phyloP scores from a whole-genome alignment of 2,113 vertebrate genomes.

The Erpornis zantholeuca region DNA sequence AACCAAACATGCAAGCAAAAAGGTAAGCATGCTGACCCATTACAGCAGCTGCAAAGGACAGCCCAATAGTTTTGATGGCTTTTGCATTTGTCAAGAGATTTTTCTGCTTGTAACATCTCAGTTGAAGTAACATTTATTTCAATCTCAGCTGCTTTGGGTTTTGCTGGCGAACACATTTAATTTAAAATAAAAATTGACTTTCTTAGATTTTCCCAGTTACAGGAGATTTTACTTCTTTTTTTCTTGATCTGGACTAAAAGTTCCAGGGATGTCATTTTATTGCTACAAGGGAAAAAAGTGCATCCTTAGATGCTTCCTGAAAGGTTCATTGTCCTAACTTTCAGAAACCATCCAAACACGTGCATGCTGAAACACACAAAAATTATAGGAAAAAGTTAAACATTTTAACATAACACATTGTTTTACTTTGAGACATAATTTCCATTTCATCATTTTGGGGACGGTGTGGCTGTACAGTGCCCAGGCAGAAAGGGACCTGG shows the following conservation, averaged over 20 bases:
- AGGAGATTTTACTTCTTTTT: neutral
- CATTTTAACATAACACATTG: neutral
- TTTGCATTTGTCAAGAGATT: neutral
- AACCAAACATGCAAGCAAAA: neutral
- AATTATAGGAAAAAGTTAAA: neutral
- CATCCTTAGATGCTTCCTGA: neutral
- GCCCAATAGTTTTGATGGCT: neutral
- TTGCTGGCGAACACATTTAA: neutral
- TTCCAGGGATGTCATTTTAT: neutral
- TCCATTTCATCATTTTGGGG: neutral
- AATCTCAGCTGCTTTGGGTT: neutral
- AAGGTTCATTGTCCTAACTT: neutral
- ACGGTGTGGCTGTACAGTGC: neutral
- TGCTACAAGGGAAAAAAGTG: neutral
- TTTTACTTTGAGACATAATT: neutral
- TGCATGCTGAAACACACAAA: neutral
- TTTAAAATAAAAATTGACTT: neutral
- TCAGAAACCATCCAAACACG: neutral
- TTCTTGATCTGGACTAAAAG: neutral
- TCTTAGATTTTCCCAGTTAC: neutral
- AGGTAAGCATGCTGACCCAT: neutral
- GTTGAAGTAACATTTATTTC: neutral
- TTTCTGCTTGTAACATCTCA: neutral
- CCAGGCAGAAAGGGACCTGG: neutral
- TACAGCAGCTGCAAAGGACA: neutral